These are phyloP conservation scores for Tetranychus piercei DNA, from an alignment of 2,888 invertebrate genomes.

Conservation along the genomic window DNA sequence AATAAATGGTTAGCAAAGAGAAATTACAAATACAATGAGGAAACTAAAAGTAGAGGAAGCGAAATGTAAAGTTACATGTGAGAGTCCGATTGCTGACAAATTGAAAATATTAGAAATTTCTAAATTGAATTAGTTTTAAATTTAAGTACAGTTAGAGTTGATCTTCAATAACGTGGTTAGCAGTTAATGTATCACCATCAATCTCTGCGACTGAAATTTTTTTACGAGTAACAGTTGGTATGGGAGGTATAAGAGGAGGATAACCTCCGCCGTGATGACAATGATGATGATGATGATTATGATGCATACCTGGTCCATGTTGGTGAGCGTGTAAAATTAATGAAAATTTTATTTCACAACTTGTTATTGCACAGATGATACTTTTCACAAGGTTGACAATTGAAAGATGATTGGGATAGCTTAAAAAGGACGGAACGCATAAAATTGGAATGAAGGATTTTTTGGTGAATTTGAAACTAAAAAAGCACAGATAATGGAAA, in stretches of 20 bases:
- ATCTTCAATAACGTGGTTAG: slow-evolving; percentile 7
- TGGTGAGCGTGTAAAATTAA: background rate
- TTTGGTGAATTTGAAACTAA: too few species aligned
- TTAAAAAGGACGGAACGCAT: background rate
- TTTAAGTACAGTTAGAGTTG: slow-evolving; percentile 6
- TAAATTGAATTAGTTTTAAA: background rate
- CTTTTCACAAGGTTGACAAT: background rate
- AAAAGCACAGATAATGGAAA: background rate
- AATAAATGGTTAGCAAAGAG: too few species aligned
- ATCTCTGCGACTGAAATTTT: slow-evolving; percentile 6
- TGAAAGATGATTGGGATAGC: background rate
- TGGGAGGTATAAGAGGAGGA: slow-evolving; percentile 7
- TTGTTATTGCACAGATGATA: too few species aligned
- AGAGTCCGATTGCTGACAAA: too few species aligned
- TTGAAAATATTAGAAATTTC: too few species aligned
- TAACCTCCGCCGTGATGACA: slow-evolving; percentile 23
- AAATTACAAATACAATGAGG: too few species aligned
- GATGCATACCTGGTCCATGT: slow-evolving; percentile 15
- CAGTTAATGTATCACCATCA: slow-evolving; percentile 8
- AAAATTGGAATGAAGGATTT: background rate
- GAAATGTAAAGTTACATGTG: too few species aligned
- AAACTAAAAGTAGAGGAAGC: too few species aligned
- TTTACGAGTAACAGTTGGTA: background rate
- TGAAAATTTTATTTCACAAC: background rate
- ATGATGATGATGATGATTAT: slow-evolving; percentile 24